Evolutionary conservation across 2,113 vertebrate genomes (phyloP).

Genomic region (Perognathus longimembris): DNA sequence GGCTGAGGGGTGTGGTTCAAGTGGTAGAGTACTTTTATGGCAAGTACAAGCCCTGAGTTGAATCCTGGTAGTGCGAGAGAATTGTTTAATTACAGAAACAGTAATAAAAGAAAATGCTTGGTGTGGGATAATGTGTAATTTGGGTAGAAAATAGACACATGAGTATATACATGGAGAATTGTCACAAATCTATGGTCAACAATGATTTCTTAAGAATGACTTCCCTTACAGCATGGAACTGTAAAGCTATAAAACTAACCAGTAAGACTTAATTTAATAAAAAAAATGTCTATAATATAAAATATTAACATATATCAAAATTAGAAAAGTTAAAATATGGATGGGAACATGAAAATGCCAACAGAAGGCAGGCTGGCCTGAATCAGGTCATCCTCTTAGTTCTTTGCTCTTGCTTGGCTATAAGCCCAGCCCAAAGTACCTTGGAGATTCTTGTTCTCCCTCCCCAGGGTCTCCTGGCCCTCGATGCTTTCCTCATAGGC

Average conservation of each 20-base stretch:
- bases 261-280: conserved; percentile 24
- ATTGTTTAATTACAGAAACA: too few relatives aligned
- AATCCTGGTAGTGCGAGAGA: too few relatives aligned
- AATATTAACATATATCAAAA: neutral
- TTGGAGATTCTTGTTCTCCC: conserved; percentile 90
- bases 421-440: conserved; percentile 68
- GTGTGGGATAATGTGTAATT: neutral
- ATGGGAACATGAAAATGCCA: neutral
- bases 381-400: neutral
- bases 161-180: neutral
- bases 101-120: neutral
- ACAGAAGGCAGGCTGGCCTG: neutral
- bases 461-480: conserved; percentile 88
- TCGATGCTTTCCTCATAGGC: conserved; percentile 90
- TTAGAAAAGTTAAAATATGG: neutral
- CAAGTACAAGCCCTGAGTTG: too few relatives aligned
- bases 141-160: neutral
- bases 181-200: neutral
- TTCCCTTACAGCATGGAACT: neutral
- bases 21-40: too few relatives aligned
- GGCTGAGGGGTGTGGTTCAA: too few relatives aligned
- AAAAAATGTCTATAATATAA: neutral
- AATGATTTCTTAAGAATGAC: neutral
- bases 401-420: neutral
- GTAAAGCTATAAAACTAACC: neutral